These are phyloP conservation scores for Leptinotarsa haldemani DNA, from an alignment of 2,888 invertebrate species.

Conservation along the genomic window DNA sequence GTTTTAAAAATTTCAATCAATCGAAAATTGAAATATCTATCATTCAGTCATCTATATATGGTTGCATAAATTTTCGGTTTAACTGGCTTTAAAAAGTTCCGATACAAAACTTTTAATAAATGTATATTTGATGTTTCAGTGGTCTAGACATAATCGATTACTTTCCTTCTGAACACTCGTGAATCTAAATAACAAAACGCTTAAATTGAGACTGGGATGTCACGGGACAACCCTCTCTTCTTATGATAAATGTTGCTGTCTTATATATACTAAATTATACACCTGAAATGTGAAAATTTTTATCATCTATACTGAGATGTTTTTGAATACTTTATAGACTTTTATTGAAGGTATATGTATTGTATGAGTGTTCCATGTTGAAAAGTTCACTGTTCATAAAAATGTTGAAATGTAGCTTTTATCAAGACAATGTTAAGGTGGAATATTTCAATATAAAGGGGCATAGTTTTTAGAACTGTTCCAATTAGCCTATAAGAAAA, in stretches of 20 bases:
- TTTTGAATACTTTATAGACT: conserved; percentile 49
- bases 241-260: conserved; percentile 57
- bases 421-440: conserved; percentile 7
- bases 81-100: too few relatives aligned
- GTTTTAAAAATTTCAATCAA: too few relatives aligned
- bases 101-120: too few relatives aligned
- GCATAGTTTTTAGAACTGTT: background rate
- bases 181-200: conserved; percentile 50
- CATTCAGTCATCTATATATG: too few relatives aligned
- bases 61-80: too few relatives aligned
- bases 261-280: conserved; percentile 48
- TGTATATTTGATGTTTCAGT: too few relatives aligned
- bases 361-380: conserved; percentile 38
- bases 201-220: conserved; percentile 54
- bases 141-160: background rate
- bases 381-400: conserved; percentile 29
- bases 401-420: conserved; percentile 27
- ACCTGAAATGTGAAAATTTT: conserved; percentile 41
- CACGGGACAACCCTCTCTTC: conserved; percentile 52
- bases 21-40: too few relatives aligned
- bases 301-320: conserved; percentile 46
- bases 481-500: background rate
- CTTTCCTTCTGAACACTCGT: conserved; percentile 20
- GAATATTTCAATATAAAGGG: conserved; percentile 33
- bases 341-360: conserved; percentile 29